Percentiles rank a stretch among this genome's conserved stretches.
Conservation (phyloP, 2,888 invertebrate genomes). For the Cosmopolites sordidus region DNA sequence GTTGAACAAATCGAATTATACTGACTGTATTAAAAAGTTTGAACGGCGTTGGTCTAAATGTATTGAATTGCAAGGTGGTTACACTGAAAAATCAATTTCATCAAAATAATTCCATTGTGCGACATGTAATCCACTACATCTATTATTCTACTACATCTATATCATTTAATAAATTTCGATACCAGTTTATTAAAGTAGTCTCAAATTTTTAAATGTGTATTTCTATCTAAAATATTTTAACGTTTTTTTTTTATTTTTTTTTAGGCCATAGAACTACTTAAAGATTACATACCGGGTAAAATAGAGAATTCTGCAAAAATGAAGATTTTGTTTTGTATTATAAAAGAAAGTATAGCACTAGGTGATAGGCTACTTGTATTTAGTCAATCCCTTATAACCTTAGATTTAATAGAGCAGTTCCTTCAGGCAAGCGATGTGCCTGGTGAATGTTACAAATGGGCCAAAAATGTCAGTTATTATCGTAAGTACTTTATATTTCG, state of each 20-base stretch:
- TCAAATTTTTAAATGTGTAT: too few species aligned
- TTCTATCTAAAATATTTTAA: conserved; percentile 15
- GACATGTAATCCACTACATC: too few species aligned
- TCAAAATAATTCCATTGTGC: too few species aligned
- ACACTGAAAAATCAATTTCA: too few species aligned
- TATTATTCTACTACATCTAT: too few species aligned
- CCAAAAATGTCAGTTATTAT: conserved; percentile 82
- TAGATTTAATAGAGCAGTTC: conserved; percentile 93
- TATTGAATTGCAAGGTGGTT: too few species aligned
- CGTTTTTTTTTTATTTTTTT: conserved; percentile 36
- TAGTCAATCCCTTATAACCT: conserved; percentile 91
- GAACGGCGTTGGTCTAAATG: too few species aligned
- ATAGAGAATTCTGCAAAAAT: conserved; percentile 94
- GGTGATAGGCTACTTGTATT: conserved; percentile 92
- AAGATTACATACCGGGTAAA: conserved; percentile 81
- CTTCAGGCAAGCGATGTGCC: conserved; percentile 69
- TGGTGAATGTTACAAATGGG: conserved; percentile 73
- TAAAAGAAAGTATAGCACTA: conserved; percentile 79
- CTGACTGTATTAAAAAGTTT: too few species aligned
- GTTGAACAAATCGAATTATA: too few species aligned
- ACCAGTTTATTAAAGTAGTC: too few species aligned
- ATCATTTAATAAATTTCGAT: too few species aligned
- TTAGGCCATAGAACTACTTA: conserved; percentile 72
- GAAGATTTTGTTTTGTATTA: conserved; percentile 85
- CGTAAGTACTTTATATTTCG: conserved; percentile 57